Conservation (phyloP, 2,797 vertebrate species). For the Vipera latastei region DNA sequence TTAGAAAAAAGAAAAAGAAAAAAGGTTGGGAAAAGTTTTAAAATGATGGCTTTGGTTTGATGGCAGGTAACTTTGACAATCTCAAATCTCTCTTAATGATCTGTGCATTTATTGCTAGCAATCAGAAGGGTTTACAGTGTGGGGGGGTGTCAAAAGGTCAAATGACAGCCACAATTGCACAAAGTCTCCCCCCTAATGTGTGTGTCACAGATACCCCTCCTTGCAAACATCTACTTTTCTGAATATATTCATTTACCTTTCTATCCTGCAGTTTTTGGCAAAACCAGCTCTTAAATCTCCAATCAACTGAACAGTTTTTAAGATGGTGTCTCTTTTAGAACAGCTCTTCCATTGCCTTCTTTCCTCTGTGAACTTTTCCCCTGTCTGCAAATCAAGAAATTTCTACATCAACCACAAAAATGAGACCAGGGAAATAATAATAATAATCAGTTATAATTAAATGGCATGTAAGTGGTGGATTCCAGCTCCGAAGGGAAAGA, state of each 20-base stretch:
- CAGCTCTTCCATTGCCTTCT: neutral
- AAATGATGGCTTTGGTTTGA: conserved; percentile 60
- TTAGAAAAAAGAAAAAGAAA: conserved; percentile 45
- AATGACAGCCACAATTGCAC: neutral
- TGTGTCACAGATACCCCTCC: neutral
- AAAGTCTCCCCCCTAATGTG: neutral
- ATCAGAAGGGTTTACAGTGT: neutral
- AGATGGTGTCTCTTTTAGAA: conserved; percentile 49
- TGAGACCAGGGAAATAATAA: neutral
- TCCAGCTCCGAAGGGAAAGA: neutral
- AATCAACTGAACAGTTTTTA: conserved; percentile 58
- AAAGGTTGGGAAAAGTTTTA: conserved; percentile 59
- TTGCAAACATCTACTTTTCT: neutral
- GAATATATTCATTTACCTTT: neutral
- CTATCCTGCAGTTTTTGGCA: neutral
- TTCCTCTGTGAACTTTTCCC: neutral
- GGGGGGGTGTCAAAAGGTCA: neutral
- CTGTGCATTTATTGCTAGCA: neutral
- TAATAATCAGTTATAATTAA: neutral
- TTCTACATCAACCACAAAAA: neutral
- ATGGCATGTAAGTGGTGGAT: neutral
- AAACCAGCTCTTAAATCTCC: conserved; percentile 1
- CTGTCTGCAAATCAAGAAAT: neutral
- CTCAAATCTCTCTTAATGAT: conserved; percentile 50
- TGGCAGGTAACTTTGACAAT: conserved; percentile 56